Conservation (phyloP, 2,888 invertebrate species). For the Catocala sponsa region DNA sequence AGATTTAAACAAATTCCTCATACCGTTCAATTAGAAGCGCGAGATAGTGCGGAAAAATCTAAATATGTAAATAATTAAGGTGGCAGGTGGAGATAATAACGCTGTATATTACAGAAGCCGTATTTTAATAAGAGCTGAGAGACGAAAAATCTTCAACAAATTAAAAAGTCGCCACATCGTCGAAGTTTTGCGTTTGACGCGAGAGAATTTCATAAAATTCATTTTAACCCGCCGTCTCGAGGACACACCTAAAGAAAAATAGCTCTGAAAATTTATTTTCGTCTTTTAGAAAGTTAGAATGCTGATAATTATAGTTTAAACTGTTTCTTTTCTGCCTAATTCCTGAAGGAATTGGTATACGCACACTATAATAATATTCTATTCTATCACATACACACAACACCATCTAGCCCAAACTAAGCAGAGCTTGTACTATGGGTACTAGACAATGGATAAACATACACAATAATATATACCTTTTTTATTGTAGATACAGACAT, state of each 20-base stretch:
- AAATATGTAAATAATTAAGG: conserved; percentile 49
- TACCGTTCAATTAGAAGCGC: conserved; percentile 9
- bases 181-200: conserved; percentile 55
- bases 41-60: conserved; percentile 24
- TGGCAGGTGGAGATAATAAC: conserved; percentile 58
- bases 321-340: neutral
- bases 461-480: no score
- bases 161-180: conserved; percentile 70
- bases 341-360: no score
- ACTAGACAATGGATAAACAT: no score
- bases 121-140: conserved; percentile 56
- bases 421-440: no score
- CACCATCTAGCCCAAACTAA: no score
- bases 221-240: conserved; percentile 58
- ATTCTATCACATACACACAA: no score
- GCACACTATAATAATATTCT: no score
- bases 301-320: neutral
- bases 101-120: conserved; percentile 52
- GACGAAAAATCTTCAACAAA: conserved; percentile 60
- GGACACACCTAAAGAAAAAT: conserved; percentile 40
- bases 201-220: conserved; percentile 64
- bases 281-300: neutral
- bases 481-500: no score
- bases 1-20: neutral
- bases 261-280: conserved; percentile 2